Percentiles rank a stretch among this genome's conserved stretches.
These are phyloP conservation scores for Heliconius cydno DNA, from an alignment of 2,888 invertebrate genomes.

Conservation along the genomic window DNA sequence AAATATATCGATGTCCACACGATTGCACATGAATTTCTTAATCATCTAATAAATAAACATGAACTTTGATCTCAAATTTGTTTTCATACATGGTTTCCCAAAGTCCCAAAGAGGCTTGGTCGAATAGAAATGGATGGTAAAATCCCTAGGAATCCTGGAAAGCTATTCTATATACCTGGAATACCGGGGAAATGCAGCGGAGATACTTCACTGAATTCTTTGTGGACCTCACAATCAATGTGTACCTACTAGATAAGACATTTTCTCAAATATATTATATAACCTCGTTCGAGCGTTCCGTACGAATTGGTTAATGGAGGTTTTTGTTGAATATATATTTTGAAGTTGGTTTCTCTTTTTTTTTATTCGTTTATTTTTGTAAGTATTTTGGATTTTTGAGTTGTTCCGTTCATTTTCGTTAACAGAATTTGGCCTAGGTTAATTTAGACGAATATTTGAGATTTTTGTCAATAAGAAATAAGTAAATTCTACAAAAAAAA, in stretches of 20 bases:
- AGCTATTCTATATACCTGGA: background rate
- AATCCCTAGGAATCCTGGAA: background rate
- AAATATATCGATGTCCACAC: background rate
- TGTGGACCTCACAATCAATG: slow-evolving; percentile 8
- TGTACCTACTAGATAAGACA: background rate
- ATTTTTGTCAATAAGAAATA: no score
- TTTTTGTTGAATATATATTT: slow-evolving; percentile 1
- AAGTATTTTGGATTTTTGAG: no score
- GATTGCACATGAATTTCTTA: background rate
- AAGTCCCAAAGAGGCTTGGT: background rate
- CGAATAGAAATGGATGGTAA: slow-evolving; percentile 4
- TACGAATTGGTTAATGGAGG: background rate
- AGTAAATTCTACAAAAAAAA: no score
- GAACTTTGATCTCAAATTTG: background rate
- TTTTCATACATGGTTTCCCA: background rate
- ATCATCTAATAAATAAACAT: background rate
- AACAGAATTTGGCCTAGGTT: no score
- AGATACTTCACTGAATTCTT: slow-evolving; percentile 12
- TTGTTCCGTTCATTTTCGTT: no score
- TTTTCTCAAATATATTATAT: background rate
- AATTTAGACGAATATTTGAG: no score
- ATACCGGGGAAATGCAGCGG: background rate
- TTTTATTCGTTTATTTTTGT: background rate
- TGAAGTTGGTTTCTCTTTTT: background rate
- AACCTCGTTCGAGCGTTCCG: background rate